These are phyloP conservation scores for Drosophila robusta DNA, from an alignment of 2,888 invertebrate species.

Conservation along the genomic window DNA sequence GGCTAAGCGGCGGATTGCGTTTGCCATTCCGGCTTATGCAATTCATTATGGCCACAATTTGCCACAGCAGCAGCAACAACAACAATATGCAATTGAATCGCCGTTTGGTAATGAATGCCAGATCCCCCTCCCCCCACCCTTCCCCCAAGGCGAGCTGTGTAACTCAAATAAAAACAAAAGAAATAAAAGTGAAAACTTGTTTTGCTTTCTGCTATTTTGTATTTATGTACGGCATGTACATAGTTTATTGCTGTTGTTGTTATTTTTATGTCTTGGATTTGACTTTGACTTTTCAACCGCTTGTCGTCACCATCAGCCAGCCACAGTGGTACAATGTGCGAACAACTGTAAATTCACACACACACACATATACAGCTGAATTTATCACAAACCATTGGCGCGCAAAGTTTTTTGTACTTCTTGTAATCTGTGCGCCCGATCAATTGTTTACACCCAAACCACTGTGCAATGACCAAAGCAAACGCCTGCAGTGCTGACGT, in stretches of 20 bases:
- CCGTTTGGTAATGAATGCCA: conserved; percentile 73
- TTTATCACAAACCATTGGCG: conserved; percentile 11
- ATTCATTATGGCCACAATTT: conserved; percentile 69
- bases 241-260: conserved; percentile 43
- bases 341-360: conserved; percentile 10
- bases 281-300: conserved; percentile 80
- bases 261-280: conserved; percentile 65
- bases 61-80: conserved; percentile 42
- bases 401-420: conserved; percentile 2
- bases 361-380: background rate
- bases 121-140: conserved; percentile 1
- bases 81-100: conserved; percentile 69
- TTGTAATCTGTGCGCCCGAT: conserved; percentile 13
- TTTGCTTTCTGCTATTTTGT: conserved; percentile 55
- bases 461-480: conserved; percentile 53
- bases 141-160: conserved; percentile 50
- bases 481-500: conserved; percentile 39
- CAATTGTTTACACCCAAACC: conserved; percentile 22
- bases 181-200: conserved; percentile 77
- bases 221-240: conserved; percentile 42
- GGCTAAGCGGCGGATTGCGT: conserved; percentile 58
- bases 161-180: conserved; percentile 41
- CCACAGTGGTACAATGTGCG: conserved; percentile 34
- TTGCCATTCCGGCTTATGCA: conserved; percentile 73
- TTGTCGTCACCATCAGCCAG: conserved; percentile 54